Evolutionary conservation across 2,113 vertebrate genomes (phyloP).

Genomic region (Poeciliopsis turrubarensis): DNA sequence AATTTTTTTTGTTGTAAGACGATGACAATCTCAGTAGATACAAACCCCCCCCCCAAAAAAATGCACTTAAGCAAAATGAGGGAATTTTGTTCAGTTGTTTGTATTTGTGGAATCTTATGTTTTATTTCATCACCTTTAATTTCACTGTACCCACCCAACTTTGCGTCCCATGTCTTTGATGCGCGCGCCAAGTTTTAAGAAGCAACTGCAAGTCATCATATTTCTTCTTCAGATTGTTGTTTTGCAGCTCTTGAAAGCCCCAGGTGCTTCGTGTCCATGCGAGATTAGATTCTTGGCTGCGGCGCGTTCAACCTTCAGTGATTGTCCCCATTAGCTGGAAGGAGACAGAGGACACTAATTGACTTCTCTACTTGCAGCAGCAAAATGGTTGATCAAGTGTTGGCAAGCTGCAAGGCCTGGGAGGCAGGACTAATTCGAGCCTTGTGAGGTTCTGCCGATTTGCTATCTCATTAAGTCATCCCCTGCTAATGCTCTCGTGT

Average conservation of each 20-base stretch:
- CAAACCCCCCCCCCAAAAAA: not conserved
- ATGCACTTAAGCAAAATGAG: no score
- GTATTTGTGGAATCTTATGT: no score
- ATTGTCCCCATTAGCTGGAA: slow-evolving; percentile 60
- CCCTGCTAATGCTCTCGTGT: slow-evolving; percentile 15
- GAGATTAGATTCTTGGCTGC: slow-evolving; percentile 62
- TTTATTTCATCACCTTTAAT: not conserved
- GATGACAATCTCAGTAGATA: not conserved
- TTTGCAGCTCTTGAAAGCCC: slow-evolving; percentile 27
- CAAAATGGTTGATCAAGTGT: slow-evolving; percentile 56
- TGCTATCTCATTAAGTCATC: slow-evolving; percentile 27
- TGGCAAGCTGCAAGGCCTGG: slow-evolving; percentile 40
- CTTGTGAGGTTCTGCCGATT: slow-evolving; percentile 49
- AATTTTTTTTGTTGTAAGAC: not conserved
- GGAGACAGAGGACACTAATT: slow-evolving; percentile 69
- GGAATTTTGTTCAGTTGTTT: no score
- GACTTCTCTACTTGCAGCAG: slow-evolving; percentile 46
- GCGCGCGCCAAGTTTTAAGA: not conserved
- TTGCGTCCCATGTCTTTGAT: not conserved
- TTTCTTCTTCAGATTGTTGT: slow-evolving; percentile 53
- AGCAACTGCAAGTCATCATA: slow-evolving; percentile 66
- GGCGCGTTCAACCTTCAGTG: slow-evolving; percentile 54
- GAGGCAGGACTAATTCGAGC: slow-evolving; percentile 26
- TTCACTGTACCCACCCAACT: not conserved
- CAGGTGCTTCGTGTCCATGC: slow-evolving; percentile 50